phyloP scores from a whole-genome alignment of 2,113 vertebrate genomes.

The Brachypteracias leptosomus region DNA sequence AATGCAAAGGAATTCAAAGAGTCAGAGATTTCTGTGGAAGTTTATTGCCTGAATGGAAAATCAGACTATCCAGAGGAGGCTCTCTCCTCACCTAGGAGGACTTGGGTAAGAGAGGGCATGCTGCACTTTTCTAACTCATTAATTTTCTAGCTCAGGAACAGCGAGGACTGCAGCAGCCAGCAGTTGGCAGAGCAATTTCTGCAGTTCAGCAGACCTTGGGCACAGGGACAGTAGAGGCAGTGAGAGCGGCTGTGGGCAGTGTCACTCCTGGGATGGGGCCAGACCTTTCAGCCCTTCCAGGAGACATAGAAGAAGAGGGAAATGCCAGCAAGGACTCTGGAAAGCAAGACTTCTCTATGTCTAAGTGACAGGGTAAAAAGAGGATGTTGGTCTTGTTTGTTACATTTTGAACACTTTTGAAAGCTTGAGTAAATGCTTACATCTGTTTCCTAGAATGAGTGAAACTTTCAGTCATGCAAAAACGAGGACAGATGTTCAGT shows the following conservation, averaged over 20 bases:
- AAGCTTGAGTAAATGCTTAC: neutral
- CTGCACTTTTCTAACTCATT: neutral
- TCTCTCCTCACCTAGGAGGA: neutral
- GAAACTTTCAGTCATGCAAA: neutral
- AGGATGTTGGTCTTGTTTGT: neutral
- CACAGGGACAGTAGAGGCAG: fast-evolving
- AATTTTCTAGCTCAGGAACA: neutral
- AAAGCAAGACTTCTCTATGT: neutral
- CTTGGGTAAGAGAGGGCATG: fast-evolving
- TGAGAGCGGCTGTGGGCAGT: neutral
- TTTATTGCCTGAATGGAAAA: neutral
- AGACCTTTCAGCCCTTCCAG: neutral
- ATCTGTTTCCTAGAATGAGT: neutral
- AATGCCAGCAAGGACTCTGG: neutral
- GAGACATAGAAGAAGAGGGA: neutral
- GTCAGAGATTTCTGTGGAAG: neutral
- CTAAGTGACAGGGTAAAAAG: neutral
- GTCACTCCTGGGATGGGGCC: fast-evolving
- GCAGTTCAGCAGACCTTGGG: neutral
- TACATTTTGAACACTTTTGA: neutral
- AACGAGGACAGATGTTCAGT: neutral
- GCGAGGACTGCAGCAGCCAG: neutral
- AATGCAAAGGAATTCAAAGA: neutral
- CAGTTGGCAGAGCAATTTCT: neutral
- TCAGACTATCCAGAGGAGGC: neutral